phyloP scores from a whole-genome alignment of 2,888 invertebrate genomes.

The Sminthurinus aureus region DNA sequence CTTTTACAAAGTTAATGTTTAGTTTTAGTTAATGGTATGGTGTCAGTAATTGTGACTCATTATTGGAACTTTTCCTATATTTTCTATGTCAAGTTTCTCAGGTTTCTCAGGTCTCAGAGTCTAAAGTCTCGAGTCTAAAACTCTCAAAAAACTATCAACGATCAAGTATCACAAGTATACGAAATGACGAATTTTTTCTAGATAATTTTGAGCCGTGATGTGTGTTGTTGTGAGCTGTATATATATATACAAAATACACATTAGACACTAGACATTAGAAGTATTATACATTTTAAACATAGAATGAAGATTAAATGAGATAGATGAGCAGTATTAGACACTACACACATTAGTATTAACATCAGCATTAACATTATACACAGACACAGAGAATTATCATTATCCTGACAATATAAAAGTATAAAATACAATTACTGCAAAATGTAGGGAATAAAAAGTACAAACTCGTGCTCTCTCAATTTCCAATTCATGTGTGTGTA shows the following conservation, averaged over 20 bases:
- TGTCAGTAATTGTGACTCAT: constrained; percentile 13
- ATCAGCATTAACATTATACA: no score
- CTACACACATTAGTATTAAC: no score
- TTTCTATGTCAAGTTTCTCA: background rate
- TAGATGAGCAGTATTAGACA: no score
- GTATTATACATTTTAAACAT: no score
- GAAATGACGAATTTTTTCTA: background rate
- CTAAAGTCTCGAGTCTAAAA: background rate
- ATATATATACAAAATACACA: no score
- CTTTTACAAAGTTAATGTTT: constrained; percentile 17
- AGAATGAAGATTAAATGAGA: no score
- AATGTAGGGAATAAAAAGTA: background rate
- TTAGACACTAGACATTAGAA: no score
- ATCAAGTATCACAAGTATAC: background rate
- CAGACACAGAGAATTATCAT: background rate
- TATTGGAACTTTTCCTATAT: constrained; percentile 1
- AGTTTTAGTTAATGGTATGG: constrained; percentile 13
- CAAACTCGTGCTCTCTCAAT: constrained; percentile 30
- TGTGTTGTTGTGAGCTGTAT: no score
- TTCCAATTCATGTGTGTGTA: constrained; percentile 13
- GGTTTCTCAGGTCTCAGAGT: background rate
- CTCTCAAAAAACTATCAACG: background rate
- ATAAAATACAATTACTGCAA: background rate
- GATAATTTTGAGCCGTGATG: no score
- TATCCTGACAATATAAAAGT: background rate